Evolutionary conservation across 2,113 vertebrate species (phyloP).

Genomic region (Oriolus oriolus): DNA sequence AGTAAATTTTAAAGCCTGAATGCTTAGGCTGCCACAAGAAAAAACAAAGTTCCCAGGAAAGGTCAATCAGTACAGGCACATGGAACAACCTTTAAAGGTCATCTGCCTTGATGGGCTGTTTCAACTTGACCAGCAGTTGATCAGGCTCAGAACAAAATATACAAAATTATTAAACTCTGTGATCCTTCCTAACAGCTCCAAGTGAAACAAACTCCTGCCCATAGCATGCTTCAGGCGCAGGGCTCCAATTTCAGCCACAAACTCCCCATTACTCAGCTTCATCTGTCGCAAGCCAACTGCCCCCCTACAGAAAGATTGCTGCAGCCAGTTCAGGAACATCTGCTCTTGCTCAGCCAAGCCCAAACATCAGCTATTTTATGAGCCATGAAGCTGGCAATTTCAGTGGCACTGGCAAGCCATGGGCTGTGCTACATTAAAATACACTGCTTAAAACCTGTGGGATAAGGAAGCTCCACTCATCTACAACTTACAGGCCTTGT

Average conservation of each 20-base stretch:
- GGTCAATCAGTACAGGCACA: neutral
- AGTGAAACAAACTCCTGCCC: neutral
- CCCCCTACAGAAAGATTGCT: neutral
- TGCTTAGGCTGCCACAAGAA: neutral
- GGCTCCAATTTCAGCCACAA: slow-evolving; percentile 1
- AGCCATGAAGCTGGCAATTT: neutral
- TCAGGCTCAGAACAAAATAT: neutral
- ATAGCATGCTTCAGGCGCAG: neutral
- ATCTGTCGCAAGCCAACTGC: neutral
- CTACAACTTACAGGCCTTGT: neutral
- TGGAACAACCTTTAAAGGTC: neutral
- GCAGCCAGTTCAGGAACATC: slow-evolving; percentile 14
- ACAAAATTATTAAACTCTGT: neutral
- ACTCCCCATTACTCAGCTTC: neutral
- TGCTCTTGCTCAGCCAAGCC: neutral
- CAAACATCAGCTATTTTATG: neutral
- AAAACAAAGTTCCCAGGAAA: neutral
- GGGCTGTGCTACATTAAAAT: neutral
- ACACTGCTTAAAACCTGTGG: neutral
- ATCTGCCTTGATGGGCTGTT: neutral
- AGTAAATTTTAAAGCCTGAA: neutral
- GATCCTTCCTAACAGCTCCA: neutral
- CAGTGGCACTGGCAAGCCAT: neutral
- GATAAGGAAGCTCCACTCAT: neutral
- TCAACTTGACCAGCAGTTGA: neutral